Conservation (phyloP, 2,113 vertebrate genomes). For the Macquaria australasica region DNA sequence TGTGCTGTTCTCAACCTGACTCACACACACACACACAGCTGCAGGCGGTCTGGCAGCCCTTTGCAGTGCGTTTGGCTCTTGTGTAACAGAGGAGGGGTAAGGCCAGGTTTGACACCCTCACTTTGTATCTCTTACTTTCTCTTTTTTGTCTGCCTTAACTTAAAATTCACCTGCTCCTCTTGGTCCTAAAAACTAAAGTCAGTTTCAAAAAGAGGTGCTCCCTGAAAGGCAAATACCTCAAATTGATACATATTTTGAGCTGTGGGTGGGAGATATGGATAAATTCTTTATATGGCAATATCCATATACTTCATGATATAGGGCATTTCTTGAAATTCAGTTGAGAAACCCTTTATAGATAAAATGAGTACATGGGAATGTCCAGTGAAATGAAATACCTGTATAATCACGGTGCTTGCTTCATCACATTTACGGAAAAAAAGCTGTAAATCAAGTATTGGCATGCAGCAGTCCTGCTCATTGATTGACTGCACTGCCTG, state of each 20-base stretch:
- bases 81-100: constrained; percentile 42
- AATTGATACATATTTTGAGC: not conserved
- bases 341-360: not conserved
- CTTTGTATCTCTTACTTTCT: constrained; percentile 10
- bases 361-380: not conserved
- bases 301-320: not conserved
- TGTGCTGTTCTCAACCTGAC: constrained; percentile 44
- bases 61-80: constrained; percentile 46
- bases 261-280: too few species aligned
- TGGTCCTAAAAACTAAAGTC: not conserved
- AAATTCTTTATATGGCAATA: too few species aligned
- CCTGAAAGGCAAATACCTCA: not conserved
- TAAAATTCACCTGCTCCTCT: constrained; percentile 13
- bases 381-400: not conserved
- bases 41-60: constrained; percentile 39
- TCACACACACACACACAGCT: constrained; percentile 34
- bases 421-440: not conserved
- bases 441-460: not conserved
- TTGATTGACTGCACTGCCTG: not conserved
- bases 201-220: not conserved
- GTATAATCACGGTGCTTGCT: not conserved
- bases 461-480: not conserved
- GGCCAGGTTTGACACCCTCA: constrained; percentile 33
- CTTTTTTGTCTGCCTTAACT: not conserved
- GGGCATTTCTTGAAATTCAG: not conserved